A percentile compares a stretch with the other conserved stretches of the same genome.
Evolutionary conservation across 2,113 vertebrate species (phyloP).

Genomic region (Cepphus grylle): DNA sequence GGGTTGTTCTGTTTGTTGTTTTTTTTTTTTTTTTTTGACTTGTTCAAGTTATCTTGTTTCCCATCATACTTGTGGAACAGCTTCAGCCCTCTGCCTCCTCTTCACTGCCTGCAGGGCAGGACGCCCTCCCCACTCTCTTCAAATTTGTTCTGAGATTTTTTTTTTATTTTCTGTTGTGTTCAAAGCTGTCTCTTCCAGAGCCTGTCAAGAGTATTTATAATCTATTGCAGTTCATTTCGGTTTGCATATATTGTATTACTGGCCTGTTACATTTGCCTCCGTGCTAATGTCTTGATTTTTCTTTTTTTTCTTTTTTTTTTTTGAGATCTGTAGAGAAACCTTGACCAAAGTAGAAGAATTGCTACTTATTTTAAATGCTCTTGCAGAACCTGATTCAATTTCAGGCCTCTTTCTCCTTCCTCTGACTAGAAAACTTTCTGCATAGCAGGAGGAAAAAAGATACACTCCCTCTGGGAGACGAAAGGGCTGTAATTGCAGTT

Average conservation of each 20-base stretch:
- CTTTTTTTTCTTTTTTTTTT: not conserved
- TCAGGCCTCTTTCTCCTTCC: not conserved
- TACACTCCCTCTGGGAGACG: not conserved
- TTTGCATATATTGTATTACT: not conserved
- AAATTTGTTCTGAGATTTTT: not conserved
- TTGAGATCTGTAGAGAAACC: not conserved
- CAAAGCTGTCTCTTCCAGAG: not conserved
- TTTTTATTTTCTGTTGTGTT: not conserved
- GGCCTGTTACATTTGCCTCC: not conserved
- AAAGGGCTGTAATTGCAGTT: not conserved
- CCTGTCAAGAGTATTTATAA: not conserved
- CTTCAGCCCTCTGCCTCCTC: not conserved
- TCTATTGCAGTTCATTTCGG: not conserved
- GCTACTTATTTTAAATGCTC: not conserved
- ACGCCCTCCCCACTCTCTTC: not conserved
- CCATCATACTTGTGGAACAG: not conserved
- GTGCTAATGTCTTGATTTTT: not conserved
- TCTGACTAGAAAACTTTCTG: not conserved
- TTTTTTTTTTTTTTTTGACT: rapidly evolving
- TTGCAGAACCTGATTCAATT: not conserved
- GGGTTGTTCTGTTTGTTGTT: not conserved
- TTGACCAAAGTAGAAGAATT: not conserved
- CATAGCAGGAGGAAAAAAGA: not conserved
- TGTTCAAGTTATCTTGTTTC: not conserved
- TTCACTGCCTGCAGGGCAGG: not conserved